Base-by-base conservation (phyloP, 1,140 invertebrate species). In the Leptinotarsa texana region DNA sequence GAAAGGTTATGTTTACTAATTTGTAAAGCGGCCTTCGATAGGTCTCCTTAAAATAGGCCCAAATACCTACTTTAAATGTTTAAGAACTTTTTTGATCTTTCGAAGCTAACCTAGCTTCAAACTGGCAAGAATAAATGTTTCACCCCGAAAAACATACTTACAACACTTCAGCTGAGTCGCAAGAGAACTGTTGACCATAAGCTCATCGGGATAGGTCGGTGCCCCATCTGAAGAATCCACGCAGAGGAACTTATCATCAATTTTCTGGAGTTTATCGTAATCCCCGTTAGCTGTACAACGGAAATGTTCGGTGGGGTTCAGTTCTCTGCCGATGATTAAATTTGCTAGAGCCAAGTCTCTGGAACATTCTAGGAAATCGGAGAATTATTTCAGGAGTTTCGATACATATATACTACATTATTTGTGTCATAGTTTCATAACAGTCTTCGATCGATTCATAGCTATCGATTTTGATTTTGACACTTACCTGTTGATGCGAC, bases 191-290 rank as follows among this genome's bases (percentile, higher is more conserved):
- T 88, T 82, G 72, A 89, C 82, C 5, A 87, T 77, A 1, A 66
- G 75, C 1, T 79, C 73, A 5, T 79, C 75, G 0, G 80, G 78
- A 72, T 77, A 78, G 1, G 78, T 80, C 6, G 86, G 84, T 6
- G 79, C 75, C 6, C 89, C 89, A 67, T 86, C 87, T 66, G 84
- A 74, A 21, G 76, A 74, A 74, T 89, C 83, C 3, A 90, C 87
- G 75, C 90, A 91, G 74, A 88, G 84, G 80, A 89, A 91, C 8
- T 76, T 81, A n/a, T 82, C 82, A 15, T 85, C 85, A 3, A 88
- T 81, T 75, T 89, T 90, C 76, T 90, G 90, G 11, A 90, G 72
- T 6, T 86, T 83, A 77, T 90, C 86, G 81, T 87, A 90, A 77
- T 86, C 87, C 1, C 90, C 90, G 75, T 89, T 86, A 0, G 84